Evolutionary conservation across 2,888 invertebrate species (phyloP).

Genomic region (Melieria crassipennis): DNA sequence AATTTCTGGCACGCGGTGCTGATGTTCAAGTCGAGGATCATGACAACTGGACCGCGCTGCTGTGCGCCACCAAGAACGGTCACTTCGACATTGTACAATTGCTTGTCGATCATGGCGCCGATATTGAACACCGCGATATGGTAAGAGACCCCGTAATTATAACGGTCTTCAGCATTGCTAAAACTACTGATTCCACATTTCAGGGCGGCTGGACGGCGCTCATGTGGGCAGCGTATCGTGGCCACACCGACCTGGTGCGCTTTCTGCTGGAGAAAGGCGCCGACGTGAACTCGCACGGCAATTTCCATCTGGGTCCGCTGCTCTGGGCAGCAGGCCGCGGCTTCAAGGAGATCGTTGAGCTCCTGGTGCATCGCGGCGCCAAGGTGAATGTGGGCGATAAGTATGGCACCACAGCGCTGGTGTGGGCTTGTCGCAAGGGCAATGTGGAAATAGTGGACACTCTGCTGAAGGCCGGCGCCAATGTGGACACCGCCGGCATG

Average conservation of each 20-base stretch:
- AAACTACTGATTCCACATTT: neutral
- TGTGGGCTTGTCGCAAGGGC: conserved; percentile 96
- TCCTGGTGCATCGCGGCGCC: conserved; percentile 85
- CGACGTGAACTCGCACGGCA: conserved; percentile 94
- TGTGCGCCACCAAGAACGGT: conserved; percentile 92
- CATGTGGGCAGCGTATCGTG: conserved; percentile 98
- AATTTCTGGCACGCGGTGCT: conserved; percentile 88
- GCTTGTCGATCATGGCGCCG: conserved; percentile 85
- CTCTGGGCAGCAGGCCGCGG: conserved; percentile 97
- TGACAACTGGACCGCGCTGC: conserved; percentile 92
- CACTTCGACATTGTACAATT: conserved; percentile 82
- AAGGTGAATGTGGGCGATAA: conserved; percentile 95
- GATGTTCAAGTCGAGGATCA: conserved; percentile 91
- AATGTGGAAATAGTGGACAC: conserved; percentile 84
- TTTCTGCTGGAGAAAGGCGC: conserved; percentile 86
- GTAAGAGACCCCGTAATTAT: conserved; percentile 66
- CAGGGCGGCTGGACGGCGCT: conserved; percentile 97
- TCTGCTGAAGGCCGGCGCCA: conserved; percentile 85
- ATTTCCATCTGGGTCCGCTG: conserved; percentile 89
- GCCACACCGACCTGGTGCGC: conserved; percentile 79
- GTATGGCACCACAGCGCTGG: conserved; percentile 95
- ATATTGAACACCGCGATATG: conserved; percentile 87
- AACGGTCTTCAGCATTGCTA: neutral
- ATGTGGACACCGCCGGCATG: conserved; percentile 94
- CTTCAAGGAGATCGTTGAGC: conserved; percentile 83